Base-by-base conservation (phyloP, 2,888 invertebrate species). In the Oscheius sp. region DNA sequence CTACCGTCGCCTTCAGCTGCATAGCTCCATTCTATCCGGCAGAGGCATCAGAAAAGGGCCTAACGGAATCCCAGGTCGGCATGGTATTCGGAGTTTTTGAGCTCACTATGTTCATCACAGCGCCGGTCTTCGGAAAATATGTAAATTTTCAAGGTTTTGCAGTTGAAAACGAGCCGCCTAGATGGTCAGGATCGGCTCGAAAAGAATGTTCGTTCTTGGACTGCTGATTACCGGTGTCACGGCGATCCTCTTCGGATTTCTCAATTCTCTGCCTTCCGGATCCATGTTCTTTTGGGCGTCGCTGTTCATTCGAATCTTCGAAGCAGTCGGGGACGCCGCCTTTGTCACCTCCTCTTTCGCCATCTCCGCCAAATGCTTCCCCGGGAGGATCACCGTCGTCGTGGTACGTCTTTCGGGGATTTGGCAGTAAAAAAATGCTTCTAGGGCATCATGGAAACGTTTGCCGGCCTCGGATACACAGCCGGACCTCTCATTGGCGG, bases 401-500 rank as follows among this genome's bases (percentile, higher is more conserved):
- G 89, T 91, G 81, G 91, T 88, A 63, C 70, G 83, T 55, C 35
- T 50, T 51, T 58, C 32, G n/a, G 7, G 42, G 7, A 32, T 42
- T 21, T 11, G 37, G 11, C 66, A 50, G 2, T 33, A 32, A 2
- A 42, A 37, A 63, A 58, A 33, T 13, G 11, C 3, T 58, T 29
- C 42, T 81, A 90, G 89, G 90, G 90, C 13, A 84, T 90, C 4
- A 84, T 90, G 74, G 90, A 90, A 78, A 89, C 95, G 0, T 95
- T 94, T 90, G 95, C 95, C 89, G 96, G 96, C 0, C 81, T 92
- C 93, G 85, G 96, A 93, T 92, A 96, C 74, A 95, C 96, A 75
- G 94, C 94, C 0, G 96, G 96, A 0, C 96, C 96, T 0, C 94
- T 94, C 0, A 92, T 96, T 10, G 96, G 96, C 0, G 95, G 95